These are phyloP conservation scores for Aphis craccivora DNA, from an alignment of 1,140 invertebrate species.

Conservation along the genomic window DNA sequence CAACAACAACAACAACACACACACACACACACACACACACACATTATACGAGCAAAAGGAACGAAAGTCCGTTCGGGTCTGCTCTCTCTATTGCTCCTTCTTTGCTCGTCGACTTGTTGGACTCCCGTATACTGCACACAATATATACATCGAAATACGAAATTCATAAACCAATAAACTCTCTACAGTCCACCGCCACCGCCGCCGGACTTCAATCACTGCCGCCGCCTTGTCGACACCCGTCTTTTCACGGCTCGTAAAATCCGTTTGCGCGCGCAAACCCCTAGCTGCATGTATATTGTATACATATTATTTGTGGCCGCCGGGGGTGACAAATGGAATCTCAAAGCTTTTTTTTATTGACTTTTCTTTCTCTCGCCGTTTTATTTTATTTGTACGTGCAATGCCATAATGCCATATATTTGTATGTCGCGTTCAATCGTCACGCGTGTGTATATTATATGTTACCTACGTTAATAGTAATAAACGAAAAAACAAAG, in stretches of 20 bases:
- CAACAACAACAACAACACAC: neutral
- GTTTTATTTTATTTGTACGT: conserved; percentile 11
- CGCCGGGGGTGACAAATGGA: conserved; percentile 42
- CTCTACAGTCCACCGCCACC: neutral
- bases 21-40: neutral
- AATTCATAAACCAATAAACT: conserved; percentile 57
- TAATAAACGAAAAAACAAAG: neutral
- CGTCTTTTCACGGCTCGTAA: conserved; percentile 55
- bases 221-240: conserved; percentile 23
- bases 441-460: neutral
- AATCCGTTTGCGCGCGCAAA: conserved; percentile 31
- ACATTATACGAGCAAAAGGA: neutral
- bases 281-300: neutral
- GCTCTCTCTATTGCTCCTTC: neutral
- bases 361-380: conserved; percentile 30
- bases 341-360: conserved; percentile 53
- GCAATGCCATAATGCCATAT: neutral
- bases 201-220: conserved; percentile 50
- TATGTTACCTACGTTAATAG: neutral
- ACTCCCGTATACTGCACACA: neutral
- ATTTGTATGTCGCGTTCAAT: neutral
- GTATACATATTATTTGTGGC: neutral
- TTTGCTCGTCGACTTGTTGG: neutral
- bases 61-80: neutral
- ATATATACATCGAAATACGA: neutral